Evolutionary conservation across 1,140 invertebrate genomes (phyloP).

Genomic region (Rhysida immarginata): DNA sequence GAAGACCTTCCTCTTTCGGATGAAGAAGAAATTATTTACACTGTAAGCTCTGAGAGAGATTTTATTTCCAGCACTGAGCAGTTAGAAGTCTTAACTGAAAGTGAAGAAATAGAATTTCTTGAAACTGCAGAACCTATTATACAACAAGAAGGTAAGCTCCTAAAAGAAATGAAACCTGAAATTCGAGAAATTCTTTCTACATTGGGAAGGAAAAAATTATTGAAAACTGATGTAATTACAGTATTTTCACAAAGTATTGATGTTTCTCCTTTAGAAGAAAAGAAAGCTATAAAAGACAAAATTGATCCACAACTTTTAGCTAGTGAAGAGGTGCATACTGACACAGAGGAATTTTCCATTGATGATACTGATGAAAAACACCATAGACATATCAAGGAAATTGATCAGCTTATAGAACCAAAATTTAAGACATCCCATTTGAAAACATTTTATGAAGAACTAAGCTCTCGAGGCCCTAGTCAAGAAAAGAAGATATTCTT

Average conservation of each 20-base stretch:
- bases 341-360: background rate
- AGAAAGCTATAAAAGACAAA: background rate
- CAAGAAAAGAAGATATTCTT: background rate
- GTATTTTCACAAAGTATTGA: no score
- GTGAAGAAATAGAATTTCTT: background rate
- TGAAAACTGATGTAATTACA: background rate
- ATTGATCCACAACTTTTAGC: background rate
- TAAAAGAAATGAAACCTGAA: background rate
- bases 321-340: background rate
- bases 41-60: no score
- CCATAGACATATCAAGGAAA: background rate
- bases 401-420: background rate
- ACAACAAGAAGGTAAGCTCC: background rate
- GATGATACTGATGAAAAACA: no score
- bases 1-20: background rate
- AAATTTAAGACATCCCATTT: no score
- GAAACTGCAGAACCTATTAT: background rate
- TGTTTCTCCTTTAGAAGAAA: background rate
- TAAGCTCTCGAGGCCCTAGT: no score
- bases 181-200: background rate
- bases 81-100: background rate
- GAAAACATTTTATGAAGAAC: no score
- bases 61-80: no score
- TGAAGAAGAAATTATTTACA: background rate
- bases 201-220: background rate